Percentiles rank a stretch among this genome's conserved stretches.
phyloP scores from a whole-genome alignment of 1,140 invertebrate genomes.

The Hypothenemus hampei region DNA sequence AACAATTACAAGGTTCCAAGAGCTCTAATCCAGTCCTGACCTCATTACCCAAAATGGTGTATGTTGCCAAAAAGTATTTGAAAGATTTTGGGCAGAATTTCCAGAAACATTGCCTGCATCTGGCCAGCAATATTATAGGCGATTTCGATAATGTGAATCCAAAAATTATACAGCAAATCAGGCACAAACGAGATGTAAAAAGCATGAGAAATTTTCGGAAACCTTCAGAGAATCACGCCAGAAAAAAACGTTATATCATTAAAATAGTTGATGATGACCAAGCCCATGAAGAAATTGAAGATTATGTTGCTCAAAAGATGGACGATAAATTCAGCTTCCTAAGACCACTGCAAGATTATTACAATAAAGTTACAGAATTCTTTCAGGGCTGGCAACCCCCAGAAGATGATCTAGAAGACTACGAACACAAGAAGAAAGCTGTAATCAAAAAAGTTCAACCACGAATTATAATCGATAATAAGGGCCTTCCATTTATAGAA shows the following conservation, averaged over 20 bases:
- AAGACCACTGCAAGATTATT: conserved; percentile 14
- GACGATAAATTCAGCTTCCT: conserved; percentile 13
- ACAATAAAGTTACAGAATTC: conserved; percentile 11
- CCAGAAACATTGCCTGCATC: conserved; percentile 27
- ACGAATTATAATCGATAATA: conserved; percentile 37
- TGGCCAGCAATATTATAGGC: conserved; percentile 31
- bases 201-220: conserved; percentile 17
- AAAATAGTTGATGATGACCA: conserved; percentile 33
- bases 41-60: conserved; percentile 27
- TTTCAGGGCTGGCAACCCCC: background rate
- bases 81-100: conserved; percentile 31
- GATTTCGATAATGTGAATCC: conserved; percentile 28
- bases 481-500: conserved; percentile 37
- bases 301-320: conserved; percentile 29
- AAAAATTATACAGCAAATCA: conserved; percentile 15
- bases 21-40: conserved; percentile 22
- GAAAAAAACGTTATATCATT: conserved; percentile 33
- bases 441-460: conserved; percentile 31
- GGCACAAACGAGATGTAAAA: conserved; percentile 4
- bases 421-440: conserved; percentile 19
- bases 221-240: conserved; percentile 1
- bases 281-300: conserved; percentile 22
- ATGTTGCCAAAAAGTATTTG: conserved; percentile 29
- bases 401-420: background rate
- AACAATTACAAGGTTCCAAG: conserved; percentile 25